phyloP scores from a whole-genome alignment of 2,888 invertebrate species.

The Smittia aterrima region DNA sequence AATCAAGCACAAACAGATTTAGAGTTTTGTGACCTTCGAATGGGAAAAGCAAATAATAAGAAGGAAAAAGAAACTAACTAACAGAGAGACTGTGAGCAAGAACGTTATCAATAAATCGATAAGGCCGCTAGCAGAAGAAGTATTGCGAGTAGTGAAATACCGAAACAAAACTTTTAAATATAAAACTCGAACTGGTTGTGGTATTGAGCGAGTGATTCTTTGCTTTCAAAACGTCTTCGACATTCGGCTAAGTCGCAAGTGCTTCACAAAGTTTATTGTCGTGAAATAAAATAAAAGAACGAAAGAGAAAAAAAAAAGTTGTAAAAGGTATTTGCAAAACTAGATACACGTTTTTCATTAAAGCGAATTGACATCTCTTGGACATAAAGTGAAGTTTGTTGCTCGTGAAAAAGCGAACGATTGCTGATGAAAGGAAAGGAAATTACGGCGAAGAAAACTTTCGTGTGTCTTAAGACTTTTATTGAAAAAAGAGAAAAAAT shows the following conservation, averaged over 20 bases:
- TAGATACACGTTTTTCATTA: background rate
- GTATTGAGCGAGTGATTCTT: background rate
- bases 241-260: conserved; percentile 13
- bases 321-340: background rate
- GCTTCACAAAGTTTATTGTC: conserved; percentile 1
- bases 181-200: background rate
- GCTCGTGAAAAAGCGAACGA: background rate
- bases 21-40: conserved; percentile 24
- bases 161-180: background rate
- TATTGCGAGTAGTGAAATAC: conserved; percentile 19
- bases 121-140: conserved; percentile 28
- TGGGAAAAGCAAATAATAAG: conserved; percentile 1
- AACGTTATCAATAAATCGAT: conserved; percentile 41
- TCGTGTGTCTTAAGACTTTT: background rate
- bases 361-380: background rate
- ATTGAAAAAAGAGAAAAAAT: conserved; percentile 13
- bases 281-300: no score
- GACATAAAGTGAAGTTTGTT: background rate
- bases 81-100: background rate
- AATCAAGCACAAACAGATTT: conserved; percentile 13
- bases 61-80: background rate
- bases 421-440: background rate
- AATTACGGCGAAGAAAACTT: background rate
- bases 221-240: conserved; percentile 2
- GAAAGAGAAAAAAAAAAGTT: no score